Evolutionary conservation across 1,140 invertebrate genomes (phyloP), one percentile per base, ranked within the genome.

Genomic region (Eurosta solidaginis): DNA sequence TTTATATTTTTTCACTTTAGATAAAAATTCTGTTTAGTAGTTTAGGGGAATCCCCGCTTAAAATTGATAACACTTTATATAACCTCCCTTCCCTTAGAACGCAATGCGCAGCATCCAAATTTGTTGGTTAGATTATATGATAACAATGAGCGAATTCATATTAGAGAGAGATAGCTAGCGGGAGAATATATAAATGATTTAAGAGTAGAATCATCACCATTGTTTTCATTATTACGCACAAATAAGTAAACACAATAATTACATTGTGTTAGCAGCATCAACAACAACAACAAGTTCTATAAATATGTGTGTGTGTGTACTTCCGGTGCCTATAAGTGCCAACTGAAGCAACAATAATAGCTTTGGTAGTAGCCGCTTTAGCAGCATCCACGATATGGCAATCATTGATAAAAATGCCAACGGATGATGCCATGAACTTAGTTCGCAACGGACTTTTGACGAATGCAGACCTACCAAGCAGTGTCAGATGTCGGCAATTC

Each of bases 371-470:
- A 68, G 33, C 54, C 9, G 27, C 33, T 17, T n/a, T 59, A 33
- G 54, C 54, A 9, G 33, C 59, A 68, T 40, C 29, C 54, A 27
- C 27, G 54, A 27, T 14, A 47, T n/a, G n/a, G n/a, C 45, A 47
- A 47, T 40, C 59, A 68, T 68, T 68, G 59, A 68, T 68, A 68
- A 68, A 68, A 68, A 36, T 40, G 33, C 17, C 33, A 22, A 20
- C 59, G 59, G 14, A 6, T 40, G 59, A 42, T 68, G 59, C 59
- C 40, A 12, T 40, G 59, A n/a, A 22, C 27, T 68, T n/a, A 68
- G 59, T 68, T 68, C 59, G 59, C 59, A 9, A 68, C 59, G 59
- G 59, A 68, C n/a, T n/a, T 40, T 40, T 68, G 17, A 68, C 59
- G 33, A n/a, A 68, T 40, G 59, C 59, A 40, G 59, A 68, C 33